Evolutionary conservation across 35 echinoderm and acorn worm species (phyloP).

Genomic region (Hemicentrotus pulcherrimus): DNA sequence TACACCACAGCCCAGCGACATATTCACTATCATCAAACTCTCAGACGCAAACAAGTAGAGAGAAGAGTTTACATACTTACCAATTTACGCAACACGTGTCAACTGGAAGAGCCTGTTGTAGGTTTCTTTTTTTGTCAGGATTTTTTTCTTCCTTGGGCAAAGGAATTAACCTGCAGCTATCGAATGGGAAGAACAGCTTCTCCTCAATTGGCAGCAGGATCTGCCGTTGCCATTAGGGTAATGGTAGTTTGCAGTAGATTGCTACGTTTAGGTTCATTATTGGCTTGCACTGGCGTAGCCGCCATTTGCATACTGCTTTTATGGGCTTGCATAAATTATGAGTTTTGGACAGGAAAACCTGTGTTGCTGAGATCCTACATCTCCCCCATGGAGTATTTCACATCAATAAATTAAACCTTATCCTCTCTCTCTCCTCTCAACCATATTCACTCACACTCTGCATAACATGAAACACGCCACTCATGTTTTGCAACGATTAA

Average conservation of each 20-base stretch:
- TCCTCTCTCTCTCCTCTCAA: not conserved
- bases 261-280: slow-evolving; percentile 16
- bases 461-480: too few species aligned
- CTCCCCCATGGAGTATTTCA: not conserved
- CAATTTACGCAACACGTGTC: slow-evolving; percentile 26
- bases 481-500: too few species aligned
- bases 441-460: not conserved
- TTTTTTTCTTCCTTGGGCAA: not conserved
- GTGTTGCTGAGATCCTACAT: not conserved
- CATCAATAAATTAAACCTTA: not conserved
- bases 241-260: not conserved
- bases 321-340: slow-evolving; percentile 36
- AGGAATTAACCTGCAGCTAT: not conserved
- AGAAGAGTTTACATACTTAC: slow-evolving; percentile 21
- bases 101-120: not conserved
- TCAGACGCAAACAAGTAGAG: not conserved
- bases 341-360: not conserved
- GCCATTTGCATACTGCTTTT: slow-evolving; percentile 34
- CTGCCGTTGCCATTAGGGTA: slow-evolving; percentile 29
- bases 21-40: not conserved
- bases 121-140: not conserved
- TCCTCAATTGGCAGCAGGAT: not conserved
- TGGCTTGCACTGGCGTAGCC: not conserved
- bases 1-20: not conserved
- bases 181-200: not conserved